Conservation (phyloP, 2,797 vertebrate species). For the Meda fulgida region DNA sequence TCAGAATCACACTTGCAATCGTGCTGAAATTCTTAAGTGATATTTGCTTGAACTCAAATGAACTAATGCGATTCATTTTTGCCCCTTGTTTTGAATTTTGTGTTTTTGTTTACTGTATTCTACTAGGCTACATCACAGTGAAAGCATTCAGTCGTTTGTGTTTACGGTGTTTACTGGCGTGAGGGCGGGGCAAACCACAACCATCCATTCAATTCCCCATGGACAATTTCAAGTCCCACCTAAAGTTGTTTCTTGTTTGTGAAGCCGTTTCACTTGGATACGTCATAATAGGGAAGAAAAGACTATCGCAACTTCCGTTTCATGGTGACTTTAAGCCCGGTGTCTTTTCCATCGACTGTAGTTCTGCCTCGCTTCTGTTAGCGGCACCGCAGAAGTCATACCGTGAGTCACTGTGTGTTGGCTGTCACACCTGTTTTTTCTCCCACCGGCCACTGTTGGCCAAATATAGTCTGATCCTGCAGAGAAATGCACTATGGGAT, state of each 20-base stretch:
- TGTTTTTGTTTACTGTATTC: not conserved
- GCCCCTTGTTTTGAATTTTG: not conserved
- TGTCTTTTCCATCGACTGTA: not conserved
- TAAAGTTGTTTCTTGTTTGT: not conserved
- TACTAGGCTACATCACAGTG: not conserved
- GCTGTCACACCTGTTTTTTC: conserved; percentile 73
- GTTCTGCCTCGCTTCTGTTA: conserved; percentile 22
- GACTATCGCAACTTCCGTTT: not conserved
- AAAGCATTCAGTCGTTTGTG: not conserved
- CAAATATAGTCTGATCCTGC: conserved; percentile 74
- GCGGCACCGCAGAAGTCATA: conserved; percentile 56
- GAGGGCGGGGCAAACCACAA: not conserved
- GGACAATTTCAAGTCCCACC: not conserved
- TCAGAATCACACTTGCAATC: not conserved
- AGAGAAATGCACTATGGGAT: conserved; percentile 53
- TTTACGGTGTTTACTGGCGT: no score
- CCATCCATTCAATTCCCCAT: not conserved
- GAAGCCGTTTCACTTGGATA: not conserved
- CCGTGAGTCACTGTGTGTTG: conserved; percentile 61
- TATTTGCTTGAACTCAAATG: no score
- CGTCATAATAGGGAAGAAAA: not conserved
- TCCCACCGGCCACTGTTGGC: conserved; percentile 54
- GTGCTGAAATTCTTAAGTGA: not conserved
- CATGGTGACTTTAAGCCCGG: not conserved
- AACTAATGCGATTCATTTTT: not conserved